These are phyloP conservation scores for Mesocricetus auratus DNA, from an alignment of 2,113 vertebrate genomes.

Conservation along the genomic window DNA sequence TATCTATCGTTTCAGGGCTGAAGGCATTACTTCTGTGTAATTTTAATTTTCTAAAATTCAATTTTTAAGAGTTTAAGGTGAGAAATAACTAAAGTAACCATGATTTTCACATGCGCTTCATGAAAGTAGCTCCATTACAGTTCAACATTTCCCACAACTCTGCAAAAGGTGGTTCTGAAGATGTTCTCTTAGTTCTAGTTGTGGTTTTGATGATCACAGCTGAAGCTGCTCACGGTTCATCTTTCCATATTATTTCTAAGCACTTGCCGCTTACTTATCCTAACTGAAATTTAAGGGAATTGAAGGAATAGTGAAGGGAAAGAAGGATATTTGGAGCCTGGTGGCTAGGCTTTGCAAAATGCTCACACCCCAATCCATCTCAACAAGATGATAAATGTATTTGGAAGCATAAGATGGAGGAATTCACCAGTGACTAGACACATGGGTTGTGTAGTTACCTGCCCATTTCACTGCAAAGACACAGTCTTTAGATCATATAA, in stretches of 20 bases:
- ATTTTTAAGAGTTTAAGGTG: conserved; percentile 32
- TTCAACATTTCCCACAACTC: neutral
- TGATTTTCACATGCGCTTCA: neutral
- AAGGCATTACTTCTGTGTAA: neutral
- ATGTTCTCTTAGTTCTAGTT: neutral
- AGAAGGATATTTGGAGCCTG: conserved; percentile 23
- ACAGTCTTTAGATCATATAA: neutral
- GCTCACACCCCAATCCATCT: neutral
- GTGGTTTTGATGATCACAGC: neutral
- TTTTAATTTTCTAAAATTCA: conserved; percentile 37
- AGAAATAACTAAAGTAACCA: conserved; percentile 10
- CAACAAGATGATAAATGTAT: conserved; percentile 9
- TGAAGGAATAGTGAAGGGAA: neutral
- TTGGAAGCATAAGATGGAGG: neutral
- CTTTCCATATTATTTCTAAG: conserved; percentile 13
- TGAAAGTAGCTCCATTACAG: neutral
- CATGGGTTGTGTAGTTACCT: neutral
- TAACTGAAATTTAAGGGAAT: neutral
- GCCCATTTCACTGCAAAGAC: conserved; percentile 14
- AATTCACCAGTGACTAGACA: neutral
- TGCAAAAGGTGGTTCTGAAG: neutral
- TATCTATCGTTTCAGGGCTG: neutral
- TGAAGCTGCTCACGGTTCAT: neutral
- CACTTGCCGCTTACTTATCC: neutral
- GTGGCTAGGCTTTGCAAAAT: neutral